These are phyloP conservation scores for Dasyurus viverrinus DNA, from an alignment of 2,113 vertebrate species.

Conservation along the genomic window DNA sequence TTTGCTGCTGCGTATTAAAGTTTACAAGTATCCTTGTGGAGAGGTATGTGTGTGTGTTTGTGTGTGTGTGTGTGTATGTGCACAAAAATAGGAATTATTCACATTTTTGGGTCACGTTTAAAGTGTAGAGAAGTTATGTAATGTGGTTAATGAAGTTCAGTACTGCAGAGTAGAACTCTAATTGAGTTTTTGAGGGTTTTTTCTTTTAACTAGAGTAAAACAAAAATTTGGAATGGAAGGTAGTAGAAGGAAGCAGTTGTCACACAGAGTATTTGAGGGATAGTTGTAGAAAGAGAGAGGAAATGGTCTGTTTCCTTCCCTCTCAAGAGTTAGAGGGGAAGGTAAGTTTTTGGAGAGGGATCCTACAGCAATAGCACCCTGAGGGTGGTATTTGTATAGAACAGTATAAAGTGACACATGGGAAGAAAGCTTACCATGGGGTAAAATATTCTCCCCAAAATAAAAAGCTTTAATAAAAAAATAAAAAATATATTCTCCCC, in stretches of 20 bases:
- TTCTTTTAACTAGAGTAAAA: too few relatives aligned
- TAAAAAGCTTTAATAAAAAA: too few relatives aligned
- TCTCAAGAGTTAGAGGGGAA: not conserved
- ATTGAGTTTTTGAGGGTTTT: not conserved
- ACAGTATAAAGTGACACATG: not conserved
- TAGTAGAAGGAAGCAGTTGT: not conserved
- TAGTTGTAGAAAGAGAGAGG: not conserved
- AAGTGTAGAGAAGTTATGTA: not conserved
- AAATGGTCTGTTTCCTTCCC: not conserved
- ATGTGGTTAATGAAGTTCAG: accelerated
- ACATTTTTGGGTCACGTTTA: not conserved
- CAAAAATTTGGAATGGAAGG: not conserved
- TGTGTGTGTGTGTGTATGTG: not conserved
- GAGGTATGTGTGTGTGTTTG: not conserved
- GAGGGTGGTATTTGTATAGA: not conserved
- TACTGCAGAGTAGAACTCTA: not conserved
- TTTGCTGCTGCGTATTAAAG: not conserved
- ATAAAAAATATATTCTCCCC: not conserved
- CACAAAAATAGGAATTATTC: not conserved
- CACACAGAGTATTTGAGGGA: not conserved
- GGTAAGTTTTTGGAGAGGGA: not conserved
- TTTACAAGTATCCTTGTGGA: not conserved
- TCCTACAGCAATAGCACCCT: not conserved
- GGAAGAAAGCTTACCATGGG: not conserved
- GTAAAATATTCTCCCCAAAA: not conserved